Base-by-base conservation (phyloP, 2,888 invertebrate genomes). In the Andrena minutula region DNA sequence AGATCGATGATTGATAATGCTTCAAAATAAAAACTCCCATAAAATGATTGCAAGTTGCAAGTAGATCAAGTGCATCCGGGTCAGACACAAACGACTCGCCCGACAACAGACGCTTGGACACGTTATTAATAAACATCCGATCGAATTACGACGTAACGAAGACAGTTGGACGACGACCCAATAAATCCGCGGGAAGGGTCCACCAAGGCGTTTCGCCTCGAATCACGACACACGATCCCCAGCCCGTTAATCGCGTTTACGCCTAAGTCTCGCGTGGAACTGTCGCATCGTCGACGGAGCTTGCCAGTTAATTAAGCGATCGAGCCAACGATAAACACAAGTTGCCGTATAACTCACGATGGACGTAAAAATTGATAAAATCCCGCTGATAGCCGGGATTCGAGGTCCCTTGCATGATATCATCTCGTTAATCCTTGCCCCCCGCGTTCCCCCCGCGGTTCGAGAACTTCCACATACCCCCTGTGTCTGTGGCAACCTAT, bases 391-490 rank as follows among this genome's bases (percentile, higher is more conserved):
- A 7, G 12, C 30, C 20, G 3, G 23, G 41, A 63, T 63, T 35
- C 32, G 3, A n/a, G 12, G 23, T 28, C 12, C n/a, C 28, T 60
- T 26, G 71, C 71, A 71, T 71, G 71, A 63, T 58, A 51, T 30
- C 7, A 63, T 71, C 61, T 8, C 61, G 58, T 75, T 60, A 49
- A 75, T 66, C 32, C n/a, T 65, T 10, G 41, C 41, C 8, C n/a
- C 10, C 23, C 2, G 1, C 53, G 2, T 23, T 5, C 10, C 20
- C 2, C 41, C 41, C 12, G 16, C 41, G 23, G 61, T 69, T 53
- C 75, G 20, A 61, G 8, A 35, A 51, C 26, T 61, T 69, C 20
- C 20, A 32, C 35, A 23, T 49, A 68, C 20, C n/a, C 12, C 32
- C 16, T 8, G 6, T 28, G n/a, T 30, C 30, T n/a, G 47, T 32